These are phyloP conservation scores for Oscheius sp. DNA, from an alignment of 1,140 invertebrate genomes.

Conservation along the genomic window DNA sequence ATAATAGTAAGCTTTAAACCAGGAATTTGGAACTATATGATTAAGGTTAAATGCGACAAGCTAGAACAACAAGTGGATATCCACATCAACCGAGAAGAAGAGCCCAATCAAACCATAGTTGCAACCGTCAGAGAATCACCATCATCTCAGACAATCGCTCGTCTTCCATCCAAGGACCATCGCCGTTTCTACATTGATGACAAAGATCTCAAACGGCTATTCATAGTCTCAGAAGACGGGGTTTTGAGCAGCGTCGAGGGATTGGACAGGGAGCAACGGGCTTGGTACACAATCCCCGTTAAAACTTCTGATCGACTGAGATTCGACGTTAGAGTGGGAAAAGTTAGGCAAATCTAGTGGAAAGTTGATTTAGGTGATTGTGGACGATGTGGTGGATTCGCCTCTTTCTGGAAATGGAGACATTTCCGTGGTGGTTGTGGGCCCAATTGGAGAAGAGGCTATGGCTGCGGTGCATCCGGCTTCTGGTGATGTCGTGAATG, in stretches of 20 bases:
- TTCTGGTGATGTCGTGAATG: background rate
- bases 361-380: background rate
- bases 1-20: too few species aligned
- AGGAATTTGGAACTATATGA: too few species aligned
- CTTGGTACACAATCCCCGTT: background rate
- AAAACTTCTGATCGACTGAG: background rate
- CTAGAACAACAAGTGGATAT: too few species aligned
- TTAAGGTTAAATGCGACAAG: too few species aligned
- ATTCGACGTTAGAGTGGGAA: background rate
- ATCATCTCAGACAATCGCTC: background rate
- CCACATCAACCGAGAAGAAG: too few species aligned
- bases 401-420: background rate
- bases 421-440: background rate
- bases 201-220: background rate
- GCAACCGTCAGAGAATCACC: background rate
- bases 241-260: background rate
- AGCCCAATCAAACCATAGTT: background rate
- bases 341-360: too few species aligned
- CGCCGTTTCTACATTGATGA: background rate
- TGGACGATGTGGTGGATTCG: background rate
- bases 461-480: background rate
- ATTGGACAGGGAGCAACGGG: background rate
- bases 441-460: background rate
- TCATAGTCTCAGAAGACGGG: background rate
- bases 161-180: background rate